Conservation (phyloP, 2,113 vertebrate species). For the Conger conger region DNA sequence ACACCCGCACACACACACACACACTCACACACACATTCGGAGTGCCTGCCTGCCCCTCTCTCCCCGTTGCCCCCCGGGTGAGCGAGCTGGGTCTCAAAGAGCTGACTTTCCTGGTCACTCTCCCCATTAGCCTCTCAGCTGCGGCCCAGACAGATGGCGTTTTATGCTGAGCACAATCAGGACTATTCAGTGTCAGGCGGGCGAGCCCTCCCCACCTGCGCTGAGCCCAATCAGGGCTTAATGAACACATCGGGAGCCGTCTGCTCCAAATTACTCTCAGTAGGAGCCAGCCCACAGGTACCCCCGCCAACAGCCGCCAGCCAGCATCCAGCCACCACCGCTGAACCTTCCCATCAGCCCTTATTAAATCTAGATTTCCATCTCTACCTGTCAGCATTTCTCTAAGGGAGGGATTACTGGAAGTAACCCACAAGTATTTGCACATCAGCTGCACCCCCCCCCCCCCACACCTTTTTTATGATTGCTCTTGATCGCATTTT, state of each 20-base stretch:
- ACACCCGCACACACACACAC: background rate
- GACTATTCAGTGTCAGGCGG: constrained; percentile 66
- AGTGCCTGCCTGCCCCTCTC: background rate
- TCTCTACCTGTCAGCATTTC: constrained; percentile 44
- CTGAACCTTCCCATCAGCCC: constrained; percentile 14
- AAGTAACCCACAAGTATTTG: background rate
- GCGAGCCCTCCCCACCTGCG: constrained; percentile 75
- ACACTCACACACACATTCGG: background rate
- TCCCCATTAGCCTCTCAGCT: background rate
- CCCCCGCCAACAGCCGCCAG: constrained; percentile 27
- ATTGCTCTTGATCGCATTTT: background rate
- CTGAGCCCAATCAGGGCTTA: constrained; percentile 69
- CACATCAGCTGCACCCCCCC: background rate
- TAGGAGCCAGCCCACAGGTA: constrained; percentile 71
- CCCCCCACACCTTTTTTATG: too few relatives aligned
- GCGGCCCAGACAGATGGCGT: constrained; percentile 67
- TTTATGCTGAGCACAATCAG: constrained; percentile 73
- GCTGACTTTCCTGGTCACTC: background rate
- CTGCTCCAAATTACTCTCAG: constrained; percentile 79
- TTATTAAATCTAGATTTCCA: constrained; percentile 71
- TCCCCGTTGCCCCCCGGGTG: background rate
- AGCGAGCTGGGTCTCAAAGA: background rate
- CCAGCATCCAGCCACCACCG: constrained; percentile 65
- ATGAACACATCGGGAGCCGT: constrained; percentile 75
- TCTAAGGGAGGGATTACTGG: background rate